These are phyloP conservation scores for Pachymerium ferrugineum DNA, from an alignment of 2,888 invertebrate genomes.

Conservation along the genomic window DNA sequence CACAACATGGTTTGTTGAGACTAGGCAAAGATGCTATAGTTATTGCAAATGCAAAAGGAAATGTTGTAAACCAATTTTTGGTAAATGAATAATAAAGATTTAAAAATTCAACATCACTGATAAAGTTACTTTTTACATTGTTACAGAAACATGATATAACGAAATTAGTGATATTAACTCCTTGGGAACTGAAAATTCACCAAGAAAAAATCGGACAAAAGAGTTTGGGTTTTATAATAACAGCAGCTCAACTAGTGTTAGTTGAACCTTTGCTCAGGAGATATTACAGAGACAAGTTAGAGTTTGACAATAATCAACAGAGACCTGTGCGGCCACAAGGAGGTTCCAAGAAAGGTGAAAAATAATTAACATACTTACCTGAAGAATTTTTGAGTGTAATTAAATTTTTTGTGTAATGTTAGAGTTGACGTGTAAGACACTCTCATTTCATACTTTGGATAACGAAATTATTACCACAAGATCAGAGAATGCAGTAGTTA, in stretches of 20 bases:
- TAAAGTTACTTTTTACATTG: neutral
- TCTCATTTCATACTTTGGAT: too few relatives aligned
- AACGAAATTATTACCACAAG: neutral
- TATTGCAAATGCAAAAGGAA: neutral
- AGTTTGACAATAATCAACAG: neutral
- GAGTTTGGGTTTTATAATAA: neutral
- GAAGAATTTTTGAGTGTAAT: too few relatives aligned
- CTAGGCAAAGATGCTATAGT: neutral
- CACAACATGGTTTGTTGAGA: neutral
- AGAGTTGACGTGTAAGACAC: too few relatives aligned
- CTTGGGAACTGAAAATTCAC: conserved; percentile 30
- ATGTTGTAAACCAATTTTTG: neutral
- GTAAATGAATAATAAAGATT: neutral
- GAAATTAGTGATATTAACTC: neutral
- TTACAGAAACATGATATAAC: neutral
- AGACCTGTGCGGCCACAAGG: neutral
- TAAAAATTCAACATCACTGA: neutral
- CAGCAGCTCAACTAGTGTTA: conserved; percentile 15
- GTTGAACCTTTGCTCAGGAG: neutral
- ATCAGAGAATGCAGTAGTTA: neutral
- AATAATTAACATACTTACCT: neutral
- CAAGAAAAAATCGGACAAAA: conserved; percentile 6
- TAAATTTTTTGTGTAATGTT: too few relatives aligned
- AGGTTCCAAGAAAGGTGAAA: neutral
- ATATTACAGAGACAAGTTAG: neutral